Conservation (phyloP, 2,113 vertebrate species). For the Spea multiplicata region DNA sequence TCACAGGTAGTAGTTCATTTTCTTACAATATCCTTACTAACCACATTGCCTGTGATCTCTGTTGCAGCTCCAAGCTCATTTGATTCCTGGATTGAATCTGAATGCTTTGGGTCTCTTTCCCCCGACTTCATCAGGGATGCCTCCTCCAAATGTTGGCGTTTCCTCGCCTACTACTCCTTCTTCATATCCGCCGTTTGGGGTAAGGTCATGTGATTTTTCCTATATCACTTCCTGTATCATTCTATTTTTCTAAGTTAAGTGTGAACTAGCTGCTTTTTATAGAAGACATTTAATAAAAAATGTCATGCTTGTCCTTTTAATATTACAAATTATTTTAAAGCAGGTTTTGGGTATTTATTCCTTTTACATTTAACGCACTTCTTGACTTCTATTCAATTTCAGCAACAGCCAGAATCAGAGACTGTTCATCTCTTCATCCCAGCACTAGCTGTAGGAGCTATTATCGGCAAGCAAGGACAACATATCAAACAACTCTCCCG, state of each 20-base stretch:
- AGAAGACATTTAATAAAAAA: too few relatives aligned
- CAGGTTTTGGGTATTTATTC: too few relatives aligned
- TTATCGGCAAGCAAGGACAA: conserved; percentile 98
- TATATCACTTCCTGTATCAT: too few relatives aligned
- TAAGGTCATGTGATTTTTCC: conserved; percentile 63
- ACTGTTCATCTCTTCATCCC: conserved; percentile 97
- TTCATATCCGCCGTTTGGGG: conserved; percentile 87
- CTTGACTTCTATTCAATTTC: conserved; percentile 49
- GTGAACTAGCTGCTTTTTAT: too few relatives aligned
- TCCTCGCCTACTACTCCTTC: conserved; percentile 78
- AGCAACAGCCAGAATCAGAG: conserved; percentile 88
- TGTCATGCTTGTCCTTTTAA: neutral
- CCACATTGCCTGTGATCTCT: neutral
- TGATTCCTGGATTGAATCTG: conserved; percentile 97
- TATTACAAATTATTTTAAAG: neutral
- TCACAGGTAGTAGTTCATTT: too few relatives aligned
- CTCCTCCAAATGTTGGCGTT: conserved; percentile 80
- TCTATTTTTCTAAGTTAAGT: too few relatives aligned
- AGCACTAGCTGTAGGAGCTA: conserved; percentile 92
- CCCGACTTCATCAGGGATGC: conserved; percentile 82
- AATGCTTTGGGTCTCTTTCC: conserved; percentile 96
- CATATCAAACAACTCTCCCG: conserved; percentile 98
- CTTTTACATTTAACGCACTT: neutral
- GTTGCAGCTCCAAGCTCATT: conserved; percentile 94
- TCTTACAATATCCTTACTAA: neutral